Evolutionary conservation across 2,888 invertebrate species (phyloP).

Genomic region (Enchytraeus crypticus): DNA sequence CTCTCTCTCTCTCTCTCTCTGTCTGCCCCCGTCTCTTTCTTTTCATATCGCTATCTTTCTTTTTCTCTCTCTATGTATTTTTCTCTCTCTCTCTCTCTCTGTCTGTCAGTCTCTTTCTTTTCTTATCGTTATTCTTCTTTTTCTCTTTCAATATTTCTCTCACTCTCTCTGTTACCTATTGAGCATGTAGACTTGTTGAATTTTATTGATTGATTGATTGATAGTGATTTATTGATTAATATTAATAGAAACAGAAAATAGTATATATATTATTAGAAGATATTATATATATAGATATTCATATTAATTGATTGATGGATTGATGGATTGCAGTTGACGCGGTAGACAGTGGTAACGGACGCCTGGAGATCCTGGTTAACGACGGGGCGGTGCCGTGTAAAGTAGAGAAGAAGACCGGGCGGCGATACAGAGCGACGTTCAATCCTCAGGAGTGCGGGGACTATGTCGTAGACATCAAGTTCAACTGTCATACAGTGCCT

Average conservation of each 20-base stretch:
- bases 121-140: background rate
- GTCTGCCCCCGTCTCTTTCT: too few relatives aligned
- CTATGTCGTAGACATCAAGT: slow-evolving; percentile 16
- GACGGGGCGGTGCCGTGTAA: slow-evolving; percentile 78
- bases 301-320: too few relatives aligned
- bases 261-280: too few relatives aligned
- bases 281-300: too few relatives aligned
- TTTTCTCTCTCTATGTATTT: background rate
- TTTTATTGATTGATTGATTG: too few relatives aligned
- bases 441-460: slow-evolving; percentile 50
- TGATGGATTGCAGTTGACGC: slow-evolving; percentile 71
- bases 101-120: background rate
- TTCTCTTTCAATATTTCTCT: background rate
- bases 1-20: too few relatives aligned
- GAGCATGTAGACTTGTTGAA: background rate
- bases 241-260: too few relatives aligned
- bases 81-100: background rate
- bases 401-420: slow-evolving; percentile 61
- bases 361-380: slow-evolving; percentile 94
- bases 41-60: too few relatives aligned
- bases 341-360: slow-evolving; percentile 93
- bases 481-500: slow-evolving; percentile 17
- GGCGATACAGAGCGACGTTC: slow-evolving; percentile 92
- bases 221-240: too few relatives aligned
- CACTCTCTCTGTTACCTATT: background rate